Base-by-base conservation (phyloP, 2,113 vertebrate genomes). In the Pogona vitticeps region DNA sequence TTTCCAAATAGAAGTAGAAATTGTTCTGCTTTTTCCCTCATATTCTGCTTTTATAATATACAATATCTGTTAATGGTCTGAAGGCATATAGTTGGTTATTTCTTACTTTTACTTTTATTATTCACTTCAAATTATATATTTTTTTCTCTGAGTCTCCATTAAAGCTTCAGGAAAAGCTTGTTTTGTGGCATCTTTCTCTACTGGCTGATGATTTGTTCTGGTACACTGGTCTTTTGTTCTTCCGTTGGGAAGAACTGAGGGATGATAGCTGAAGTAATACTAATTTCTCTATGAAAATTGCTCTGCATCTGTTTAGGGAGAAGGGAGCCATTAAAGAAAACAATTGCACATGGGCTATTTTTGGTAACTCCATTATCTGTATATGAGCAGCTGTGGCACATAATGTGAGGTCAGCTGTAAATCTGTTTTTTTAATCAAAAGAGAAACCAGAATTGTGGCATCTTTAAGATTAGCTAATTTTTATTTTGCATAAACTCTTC, bases 141-240 rank as follows among this genome's bases (percentile, higher is more conserved):
- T 77, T 93, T 61, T 58, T 89, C 71, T 67, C 52, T 85, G 77
- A 75, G 28, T 71, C 84, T 73, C 75, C 71, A 73, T 33, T 63
- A 63, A 46, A 65, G 83, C 73, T 75, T 79, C 83, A 0, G 26
- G 26, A 88, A 40, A 76, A 73, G 52, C 80, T 90, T 9, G 9
- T 88, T 88, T 94, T 88, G 72, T 92, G 88, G 79, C 68, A 83
- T n/a, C 7, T 68, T 91, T 82, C 84, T 56, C 0, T 0, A n/a
- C 82, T 88, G 82, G 71, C 68, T 79, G 77, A 88, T 78, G n/a
- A 88, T 31, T 40, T 78, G 86, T 82, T 87, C 2, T 28, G 58
- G 4, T 65, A 93, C 86, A 88, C 86, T 88, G 83, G 84, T 77
- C 81, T 90, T 77, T 93, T 93, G 91, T 93, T 89, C 40, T 89